Conservation (phyloP, 2,888 invertebrate genomes). For the Eurois occulta region DNA sequence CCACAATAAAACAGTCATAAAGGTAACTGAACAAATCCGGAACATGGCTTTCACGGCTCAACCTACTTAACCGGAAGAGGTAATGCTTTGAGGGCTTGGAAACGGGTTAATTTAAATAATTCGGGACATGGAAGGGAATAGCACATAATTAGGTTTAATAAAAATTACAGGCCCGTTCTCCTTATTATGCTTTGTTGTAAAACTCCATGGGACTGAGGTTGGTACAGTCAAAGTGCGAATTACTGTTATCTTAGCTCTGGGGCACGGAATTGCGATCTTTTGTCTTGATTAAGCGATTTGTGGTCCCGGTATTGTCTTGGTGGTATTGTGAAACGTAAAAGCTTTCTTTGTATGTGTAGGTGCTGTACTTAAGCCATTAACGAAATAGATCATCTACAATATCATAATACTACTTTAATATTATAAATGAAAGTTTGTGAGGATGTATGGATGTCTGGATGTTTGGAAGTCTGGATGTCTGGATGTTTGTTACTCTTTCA, state of each 20-base stretch:
- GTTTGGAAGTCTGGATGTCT: no score
- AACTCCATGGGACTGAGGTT: constrained; percentile 12
- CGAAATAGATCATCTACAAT: not conserved
- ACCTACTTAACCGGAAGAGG: constrained; percentile 62
- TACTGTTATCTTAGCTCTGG: constrained; percentile 33
- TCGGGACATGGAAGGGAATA: constrained; percentile 36
- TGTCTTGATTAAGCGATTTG: constrained; percentile 27
- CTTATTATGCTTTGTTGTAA: constrained; percentile 50
- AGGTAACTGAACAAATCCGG: constrained; percentile 42
- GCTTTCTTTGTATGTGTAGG: constrained; percentile 11
- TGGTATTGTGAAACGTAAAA: constrained; percentile 22
- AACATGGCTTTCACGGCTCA: constrained; percentile 49
- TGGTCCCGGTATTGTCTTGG: not conserved
- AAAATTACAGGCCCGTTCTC: constrained; percentile 43
- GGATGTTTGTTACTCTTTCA: no score
- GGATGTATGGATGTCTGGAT: no score
- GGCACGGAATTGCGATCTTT: constrained; percentile 30
- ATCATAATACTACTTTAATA: no score
- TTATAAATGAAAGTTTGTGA: no score
- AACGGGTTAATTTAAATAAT: constrained; percentile 69
- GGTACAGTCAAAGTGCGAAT: constrained; percentile 20
- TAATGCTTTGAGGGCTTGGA: constrained; percentile 58
- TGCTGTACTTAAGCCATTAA: not conserved
- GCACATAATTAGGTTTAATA: constrained; percentile 56
- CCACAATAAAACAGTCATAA: constrained; percentile 44